These are phyloP conservation scores for Anolis sagrei DNA, from an alignment of 2,113 vertebrate species.

Conservation along the genomic window DNA sequence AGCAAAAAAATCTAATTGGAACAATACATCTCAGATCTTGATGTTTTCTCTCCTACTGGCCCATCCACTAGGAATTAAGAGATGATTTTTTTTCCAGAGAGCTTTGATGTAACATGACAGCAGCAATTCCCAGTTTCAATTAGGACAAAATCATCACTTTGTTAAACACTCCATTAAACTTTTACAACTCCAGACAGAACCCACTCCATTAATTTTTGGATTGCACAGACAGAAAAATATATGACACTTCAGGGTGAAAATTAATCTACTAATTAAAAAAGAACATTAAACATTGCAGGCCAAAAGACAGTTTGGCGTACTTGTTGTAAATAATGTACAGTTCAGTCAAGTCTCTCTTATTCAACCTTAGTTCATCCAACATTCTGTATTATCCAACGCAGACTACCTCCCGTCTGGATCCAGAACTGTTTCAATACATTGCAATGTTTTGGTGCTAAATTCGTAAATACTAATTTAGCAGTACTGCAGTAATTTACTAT, in stretches of 20 bases:
- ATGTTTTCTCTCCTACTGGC: background rate
- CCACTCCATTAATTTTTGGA: background rate
- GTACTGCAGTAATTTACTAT: too few relatives aligned
- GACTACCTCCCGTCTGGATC: too few relatives aligned
- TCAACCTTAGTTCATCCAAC: too few relatives aligned
- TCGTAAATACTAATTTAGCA: too few relatives aligned
- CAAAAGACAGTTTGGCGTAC: background rate
- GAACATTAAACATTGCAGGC: background rate
- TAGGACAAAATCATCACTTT: slow-evolving; percentile 14
- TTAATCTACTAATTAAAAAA: slow-evolving; percentile 2
- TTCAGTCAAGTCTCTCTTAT: too few relatives aligned
- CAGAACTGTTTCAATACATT: too few relatives aligned
- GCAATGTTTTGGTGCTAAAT: too few relatives aligned
- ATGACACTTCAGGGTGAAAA: background rate
- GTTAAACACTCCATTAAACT: slow-evolving; percentile 1
- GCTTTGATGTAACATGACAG: slow-evolving; percentile 26
- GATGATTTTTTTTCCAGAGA: background rate
- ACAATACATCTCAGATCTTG: background rate
- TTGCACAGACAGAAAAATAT: background rate
- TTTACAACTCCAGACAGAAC: background rate
- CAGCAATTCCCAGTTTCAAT: slow-evolving; percentile 13
- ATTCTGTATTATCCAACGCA: too few relatives aligned
- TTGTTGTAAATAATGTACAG: background rate
- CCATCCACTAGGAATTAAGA: background rate
- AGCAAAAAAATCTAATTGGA: background rate